Evolutionary conservation across 2,113 vertebrate genomes (phyloP).

Genomic region (Odocoileus hemionus): DNA sequence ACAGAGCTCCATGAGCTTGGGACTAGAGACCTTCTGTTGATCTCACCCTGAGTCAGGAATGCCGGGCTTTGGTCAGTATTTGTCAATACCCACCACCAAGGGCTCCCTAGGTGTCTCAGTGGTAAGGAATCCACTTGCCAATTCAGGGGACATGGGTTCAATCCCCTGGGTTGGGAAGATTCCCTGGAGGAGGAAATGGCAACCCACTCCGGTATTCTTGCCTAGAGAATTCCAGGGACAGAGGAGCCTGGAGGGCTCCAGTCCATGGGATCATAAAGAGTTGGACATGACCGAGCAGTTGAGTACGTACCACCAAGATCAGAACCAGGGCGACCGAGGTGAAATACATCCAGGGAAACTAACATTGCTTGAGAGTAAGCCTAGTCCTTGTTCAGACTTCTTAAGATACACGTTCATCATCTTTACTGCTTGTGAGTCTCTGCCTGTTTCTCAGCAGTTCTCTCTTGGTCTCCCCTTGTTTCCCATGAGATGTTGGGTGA

Average conservation of each 20-base stretch:
- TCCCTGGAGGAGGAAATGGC: background rate
- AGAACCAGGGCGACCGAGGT: background rate
- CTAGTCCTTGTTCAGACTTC: background rate
- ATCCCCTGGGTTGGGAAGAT: background rate
- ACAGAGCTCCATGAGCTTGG: background rate
- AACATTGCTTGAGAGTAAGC: background rate
- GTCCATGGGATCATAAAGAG: background rate
- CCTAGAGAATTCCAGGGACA: background rate
- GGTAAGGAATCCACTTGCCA: background rate
- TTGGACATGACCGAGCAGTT: background rate
- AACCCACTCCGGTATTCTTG: background rate
- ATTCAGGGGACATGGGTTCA: background rate
- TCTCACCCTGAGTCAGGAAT: background rate
- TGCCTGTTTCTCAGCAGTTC: fast-evolving
- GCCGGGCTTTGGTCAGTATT: background rate
- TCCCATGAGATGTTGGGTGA: fast-evolving
- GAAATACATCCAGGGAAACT: background rate
- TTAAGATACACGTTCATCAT: fast-evolving
- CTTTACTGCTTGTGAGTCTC: fast-evolving
- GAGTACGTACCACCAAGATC: background rate
- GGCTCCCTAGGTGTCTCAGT: background rate
- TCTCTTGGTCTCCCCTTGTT: background rate
- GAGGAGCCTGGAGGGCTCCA: background rate
- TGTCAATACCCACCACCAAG: background rate
- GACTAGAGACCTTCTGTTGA: fast-evolving